A percentile compares a stretch with the other conserved stretches of the same genome.
Evolutionary conservation across 2,113 vertebrate genomes (phyloP).

Genomic region (Petroica traversi): DNA sequence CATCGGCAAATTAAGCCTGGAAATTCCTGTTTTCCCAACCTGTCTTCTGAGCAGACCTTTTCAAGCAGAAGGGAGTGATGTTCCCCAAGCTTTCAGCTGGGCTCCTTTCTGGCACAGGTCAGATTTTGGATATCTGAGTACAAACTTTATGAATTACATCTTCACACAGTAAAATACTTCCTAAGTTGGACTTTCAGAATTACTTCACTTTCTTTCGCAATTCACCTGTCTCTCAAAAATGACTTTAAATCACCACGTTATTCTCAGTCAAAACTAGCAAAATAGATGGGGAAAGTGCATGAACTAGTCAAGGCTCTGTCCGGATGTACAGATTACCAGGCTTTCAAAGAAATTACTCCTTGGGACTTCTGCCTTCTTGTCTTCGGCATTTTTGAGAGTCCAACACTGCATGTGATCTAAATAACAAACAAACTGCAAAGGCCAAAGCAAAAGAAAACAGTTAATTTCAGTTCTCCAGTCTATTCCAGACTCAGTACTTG

Average conservation of each 20-base stretch:
- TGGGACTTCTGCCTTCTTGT: not conserved
- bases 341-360: not conserved
- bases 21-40: not conserved
- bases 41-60: not conserved
- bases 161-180: slow-evolving; percentile 25
- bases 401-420: not conserved
- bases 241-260: not conserved
- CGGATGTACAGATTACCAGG: not conserved
- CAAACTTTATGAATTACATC: not conserved
- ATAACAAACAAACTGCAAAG: not conserved
- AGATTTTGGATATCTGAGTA: not conserved
- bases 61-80: not conserved
- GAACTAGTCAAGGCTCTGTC: not conserved
- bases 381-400: not conserved
- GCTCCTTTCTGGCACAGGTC: not conserved
- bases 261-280: not conserved
- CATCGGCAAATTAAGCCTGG: not conserved
- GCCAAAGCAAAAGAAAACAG: not conserved
- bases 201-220: not conserved
- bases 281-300: not conserved
- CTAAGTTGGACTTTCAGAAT: slow-evolving; percentile 16
- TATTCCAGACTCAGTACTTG: not conserved
- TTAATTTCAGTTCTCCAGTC: not conserved
- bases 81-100: not conserved
- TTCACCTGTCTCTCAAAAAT: not conserved